Conservation (phyloP, 1,140 invertebrate genomes). For the honey bee (Apis mellifera) region DNA sequence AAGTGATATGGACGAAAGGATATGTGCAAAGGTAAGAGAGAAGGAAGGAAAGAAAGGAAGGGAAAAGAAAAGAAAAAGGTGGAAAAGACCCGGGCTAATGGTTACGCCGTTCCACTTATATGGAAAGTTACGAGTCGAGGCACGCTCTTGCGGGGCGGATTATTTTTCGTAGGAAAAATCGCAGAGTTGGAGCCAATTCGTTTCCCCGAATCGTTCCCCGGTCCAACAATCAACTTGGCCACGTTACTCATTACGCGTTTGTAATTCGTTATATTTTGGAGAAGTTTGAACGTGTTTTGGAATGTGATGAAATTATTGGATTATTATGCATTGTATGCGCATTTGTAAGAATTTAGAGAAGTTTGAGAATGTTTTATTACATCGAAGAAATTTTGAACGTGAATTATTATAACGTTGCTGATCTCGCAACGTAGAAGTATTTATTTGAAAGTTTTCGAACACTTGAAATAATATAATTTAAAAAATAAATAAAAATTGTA, state of each 20-base stretch:
- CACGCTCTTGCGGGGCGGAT: not conserved
- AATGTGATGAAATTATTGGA: too few species aligned
- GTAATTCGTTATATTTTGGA: too few species aligned
- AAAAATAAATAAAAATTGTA: too few species aligned
- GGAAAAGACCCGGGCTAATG: conserved; percentile 15
- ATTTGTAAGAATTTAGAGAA: too few species aligned
- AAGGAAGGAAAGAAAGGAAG: not conserved
- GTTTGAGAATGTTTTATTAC: too few species aligned
- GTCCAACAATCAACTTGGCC: not conserved
- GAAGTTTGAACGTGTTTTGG: too few species aligned
- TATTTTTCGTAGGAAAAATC: conserved; percentile 16
- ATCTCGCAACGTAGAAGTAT: too few species aligned
- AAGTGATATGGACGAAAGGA: conserved; percentile 68
- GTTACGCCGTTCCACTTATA: conserved; percentile 40
- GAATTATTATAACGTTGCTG: too few species aligned
- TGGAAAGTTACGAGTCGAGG: conserved; percentile 38
- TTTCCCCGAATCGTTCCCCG: not conserved
- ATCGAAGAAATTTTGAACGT: too few species aligned
- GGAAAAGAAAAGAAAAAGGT: not conserved
- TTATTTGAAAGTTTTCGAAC: too few species aligned
- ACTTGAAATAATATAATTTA: too few species aligned
- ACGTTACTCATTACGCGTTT: not conserved
- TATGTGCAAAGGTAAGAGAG: not conserved
- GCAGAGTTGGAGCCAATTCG: conserved; percentile 31
- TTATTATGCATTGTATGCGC: too few species aligned